phyloP scores from a whole-genome alignment of 2,113 vertebrate species.

The Vulpes ferrilata region DNA sequence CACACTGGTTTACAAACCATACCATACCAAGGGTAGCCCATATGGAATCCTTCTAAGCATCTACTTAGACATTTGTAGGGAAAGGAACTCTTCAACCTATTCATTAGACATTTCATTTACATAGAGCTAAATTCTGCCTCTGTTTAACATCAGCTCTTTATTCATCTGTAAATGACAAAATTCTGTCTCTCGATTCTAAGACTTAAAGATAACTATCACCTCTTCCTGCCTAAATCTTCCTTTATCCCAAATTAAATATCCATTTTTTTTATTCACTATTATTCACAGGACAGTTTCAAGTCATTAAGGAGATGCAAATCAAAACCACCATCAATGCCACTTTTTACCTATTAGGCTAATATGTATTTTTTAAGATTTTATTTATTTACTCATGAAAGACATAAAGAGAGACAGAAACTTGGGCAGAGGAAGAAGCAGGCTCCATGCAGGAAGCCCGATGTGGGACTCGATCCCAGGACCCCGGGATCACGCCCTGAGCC shows the following conservation, averaged over 20 bases:
- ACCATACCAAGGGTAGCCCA: background rate
- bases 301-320: constrained; percentile 8
- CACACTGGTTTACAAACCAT: background rate
- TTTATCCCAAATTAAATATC: background rate
- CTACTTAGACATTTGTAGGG: background rate
- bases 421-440: too few relatives aligned
- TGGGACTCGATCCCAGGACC: too few relatives aligned
- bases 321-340: background rate
- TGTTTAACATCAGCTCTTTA: background rate
- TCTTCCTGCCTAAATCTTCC: background rate
- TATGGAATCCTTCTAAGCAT: background rate
- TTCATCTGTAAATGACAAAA: background rate
- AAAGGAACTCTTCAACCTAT: background rate
- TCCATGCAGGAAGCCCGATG: too few relatives aligned
- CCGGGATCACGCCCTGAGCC: too few relatives aligned
- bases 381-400: too few relatives aligned
- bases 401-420: too few relatives aligned
- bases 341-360: background rate
- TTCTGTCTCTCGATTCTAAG: background rate
- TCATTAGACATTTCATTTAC: background rate
- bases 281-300: background rate
- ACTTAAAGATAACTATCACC: background rate
- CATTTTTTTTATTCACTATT: background rate
- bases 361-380: too few relatives aligned
- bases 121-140: background rate